Conservation (phyloP, 2,888 invertebrate genomes). For the Harpalus rubripes region DNA sequence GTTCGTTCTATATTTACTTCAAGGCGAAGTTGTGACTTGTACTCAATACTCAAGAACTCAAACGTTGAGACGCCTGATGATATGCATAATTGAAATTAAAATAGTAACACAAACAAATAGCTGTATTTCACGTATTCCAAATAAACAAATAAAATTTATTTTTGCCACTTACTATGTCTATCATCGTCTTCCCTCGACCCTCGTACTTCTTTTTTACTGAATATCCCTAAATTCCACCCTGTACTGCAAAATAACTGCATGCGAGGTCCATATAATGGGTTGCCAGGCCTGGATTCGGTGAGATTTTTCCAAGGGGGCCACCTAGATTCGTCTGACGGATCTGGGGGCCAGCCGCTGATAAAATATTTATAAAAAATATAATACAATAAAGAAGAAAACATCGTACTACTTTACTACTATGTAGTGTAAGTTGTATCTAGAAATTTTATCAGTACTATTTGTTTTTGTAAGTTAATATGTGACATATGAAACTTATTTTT, state of each 20-base stretch:
- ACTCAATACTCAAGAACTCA: too few relatives aligned
- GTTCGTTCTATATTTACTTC: too few relatives aligned
- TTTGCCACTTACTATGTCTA: conserved; percentile 77
- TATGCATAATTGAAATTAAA: too few relatives aligned
- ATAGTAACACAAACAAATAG: too few relatives aligned
- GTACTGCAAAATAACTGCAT: conserved; percentile 81
- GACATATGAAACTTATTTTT: too few relatives aligned
- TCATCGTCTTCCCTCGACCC: conserved; percentile 79
- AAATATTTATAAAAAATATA: conserved; percentile 3
- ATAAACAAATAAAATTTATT: neutral
- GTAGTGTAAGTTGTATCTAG: neutral
- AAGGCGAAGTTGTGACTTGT: too few relatives aligned
- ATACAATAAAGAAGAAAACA: neutral
- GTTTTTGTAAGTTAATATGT: too few relatives aligned
- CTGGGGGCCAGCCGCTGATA: conserved; percentile 73
- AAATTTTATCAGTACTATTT: too few relatives aligned
- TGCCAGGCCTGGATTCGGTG: conserved; percentile 72
- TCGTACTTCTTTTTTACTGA: conserved; percentile 78
- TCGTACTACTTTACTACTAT: neutral
- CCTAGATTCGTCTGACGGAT: conserved; percentile 68
- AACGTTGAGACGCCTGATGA: too few relatives aligned
- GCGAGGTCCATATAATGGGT: conserved; percentile 77
- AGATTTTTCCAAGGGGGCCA: conserved; percentile 70
- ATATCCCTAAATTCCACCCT: conserved; percentile 79
- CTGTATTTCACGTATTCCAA: too few relatives aligned